Evolutionary conservation across 92 coral and sea anemone genomes (phyloP), one percentile per base, ranked within the genome.

Genomic region (Diadumene lineata): DNA sequence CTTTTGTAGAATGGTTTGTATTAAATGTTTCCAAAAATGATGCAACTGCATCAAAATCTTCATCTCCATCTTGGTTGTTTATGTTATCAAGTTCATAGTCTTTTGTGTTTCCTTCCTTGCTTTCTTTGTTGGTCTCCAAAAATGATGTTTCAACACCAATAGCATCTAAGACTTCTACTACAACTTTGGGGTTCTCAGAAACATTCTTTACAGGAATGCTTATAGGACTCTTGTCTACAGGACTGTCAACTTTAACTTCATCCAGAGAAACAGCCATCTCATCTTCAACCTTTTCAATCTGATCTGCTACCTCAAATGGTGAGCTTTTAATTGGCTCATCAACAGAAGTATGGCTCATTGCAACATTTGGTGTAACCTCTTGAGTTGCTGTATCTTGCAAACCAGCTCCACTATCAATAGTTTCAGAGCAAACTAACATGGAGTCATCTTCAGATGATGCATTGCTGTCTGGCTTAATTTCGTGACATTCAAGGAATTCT

Each of bases 391-490:
- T 64, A 19, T 81, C 92, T 11, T 77, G 68, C 30, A 71, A 77
- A 18, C 78, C 83, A 18, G 88, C 77, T 17, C 82, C 72, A 30
- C 72, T 69, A 79, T 91, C 97, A 10, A 91, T 83, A 58, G 90
- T 91, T 79, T 91, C 97, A 44, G 97, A 91, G 62, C 97, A 91
- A 64, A 91, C 76, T 6, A 91, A 81, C 26, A 86, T 68, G 43
- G 86, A 79, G 32, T 91, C 97, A 81, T 91, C 97, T 72, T 91
- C 97, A 19, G 97, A 88, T 11, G 84, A 88, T n/a, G 83, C 78
- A 74, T 84, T 90, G 64, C 79, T 82, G 68, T 90, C 96, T 19
- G 70, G 73, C 55, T 84, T 92, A 23, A 44, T 11, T 17, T 64
- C 53, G 8, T 53, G 1, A 0, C 28, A 34, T 0, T 56, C 50